Evolutionary conservation across 2,888 invertebrate species (phyloP).

Genomic region (Chloroclysta siterata): DNA sequence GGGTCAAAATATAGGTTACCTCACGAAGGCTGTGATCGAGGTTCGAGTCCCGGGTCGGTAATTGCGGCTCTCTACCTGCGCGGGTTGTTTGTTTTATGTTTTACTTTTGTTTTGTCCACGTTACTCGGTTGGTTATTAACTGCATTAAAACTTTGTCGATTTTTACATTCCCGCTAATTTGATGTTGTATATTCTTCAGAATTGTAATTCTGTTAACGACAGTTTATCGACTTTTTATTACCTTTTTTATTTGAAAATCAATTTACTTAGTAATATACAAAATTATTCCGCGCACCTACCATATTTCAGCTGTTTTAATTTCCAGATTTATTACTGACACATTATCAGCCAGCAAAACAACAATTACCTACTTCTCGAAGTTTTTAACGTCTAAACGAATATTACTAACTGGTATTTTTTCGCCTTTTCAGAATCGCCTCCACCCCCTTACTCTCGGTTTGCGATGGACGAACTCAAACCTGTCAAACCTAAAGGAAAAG

Average conservation of each 20-base stretch:
- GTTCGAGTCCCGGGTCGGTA: constrained; percentile 58
- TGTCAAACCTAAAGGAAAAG: constrained; percentile 91
- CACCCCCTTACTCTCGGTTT: constrained; percentile 92
- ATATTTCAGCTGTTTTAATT: too few species aligned
- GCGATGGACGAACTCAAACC: constrained; percentile 90
- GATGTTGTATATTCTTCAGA: constrained; percentile 4
- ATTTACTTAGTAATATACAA: too few species aligned
- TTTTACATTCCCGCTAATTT: constrained; percentile 47
- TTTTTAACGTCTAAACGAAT: too few species aligned
- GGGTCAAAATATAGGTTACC: constrained; percentile 75
- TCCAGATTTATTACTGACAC: too few species aligned
- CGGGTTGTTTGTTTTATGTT: constrained; percentile 56
- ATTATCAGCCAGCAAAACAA: too few species aligned
- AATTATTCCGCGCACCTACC: too few species aligned
- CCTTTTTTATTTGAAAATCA: not conserved
- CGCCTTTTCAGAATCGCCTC: constrained; percentile 90
- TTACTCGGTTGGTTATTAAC: constrained; percentile 54
- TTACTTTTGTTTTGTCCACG: constrained; percentile 49
- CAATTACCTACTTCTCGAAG: too few species aligned
- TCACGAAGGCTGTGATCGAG: constrained; percentile 52
- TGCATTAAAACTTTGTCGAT: constrained; percentile 36
- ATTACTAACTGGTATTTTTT: constrained; percentile 25
- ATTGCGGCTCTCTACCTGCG: constrained; percentile 72
- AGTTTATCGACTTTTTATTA: not conserved
- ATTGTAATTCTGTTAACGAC: not conserved